Evolutionary conservation across 2,797 vertebrate species (phyloP).

Genomic region (Tarsius wallacei): DNA sequence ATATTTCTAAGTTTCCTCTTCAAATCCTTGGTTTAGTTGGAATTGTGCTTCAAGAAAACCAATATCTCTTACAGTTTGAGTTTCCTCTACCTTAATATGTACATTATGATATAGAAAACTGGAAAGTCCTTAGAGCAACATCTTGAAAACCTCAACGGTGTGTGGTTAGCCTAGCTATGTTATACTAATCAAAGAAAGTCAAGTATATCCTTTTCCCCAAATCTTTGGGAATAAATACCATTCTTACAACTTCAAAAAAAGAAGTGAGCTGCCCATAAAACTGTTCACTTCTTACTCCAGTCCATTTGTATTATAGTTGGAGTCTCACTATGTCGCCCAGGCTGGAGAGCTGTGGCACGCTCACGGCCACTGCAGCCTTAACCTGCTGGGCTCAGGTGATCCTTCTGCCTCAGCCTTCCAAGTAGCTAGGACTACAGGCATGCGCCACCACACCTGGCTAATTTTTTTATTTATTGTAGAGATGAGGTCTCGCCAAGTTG

Average conservation of each 20-base stretch:
- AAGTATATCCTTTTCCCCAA: neutral
- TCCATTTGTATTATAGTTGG: neutral
- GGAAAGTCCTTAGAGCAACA: conserved; percentile 23
- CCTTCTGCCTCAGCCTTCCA: too few species aligned
- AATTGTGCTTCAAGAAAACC: conserved; percentile 45
- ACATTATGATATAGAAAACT: neutral
- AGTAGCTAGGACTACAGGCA: too few species aligned
- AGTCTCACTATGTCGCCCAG: too few species aligned
- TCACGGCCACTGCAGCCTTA: too few species aligned
- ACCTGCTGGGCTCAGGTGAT: too few species aligned
- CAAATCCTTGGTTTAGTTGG: conserved; percentile 27
- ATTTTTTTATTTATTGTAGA: too few species aligned
- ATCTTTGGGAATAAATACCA: conserved; percentile 28
- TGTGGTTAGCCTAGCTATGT: neutral
- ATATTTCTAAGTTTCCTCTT: conserved; percentile 56
- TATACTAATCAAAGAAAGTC: conserved; percentile 33
- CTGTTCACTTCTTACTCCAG: neutral
- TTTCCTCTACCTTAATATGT: conserved; percentile 36
- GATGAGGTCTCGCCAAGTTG: too few species aligned
- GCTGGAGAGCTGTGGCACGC: too few species aligned
- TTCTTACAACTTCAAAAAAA: neutral
- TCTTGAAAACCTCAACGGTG: neutral
- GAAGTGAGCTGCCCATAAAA: neutral
- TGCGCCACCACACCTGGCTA: too few species aligned
- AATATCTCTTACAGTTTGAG: neutral